Percentiles rank a stretch among this genome's conserved stretches.
These are phyloP conservation scores for Aythya fuligula DNA, from an alignment of 2,797 vertebrate species.

Conservation along the genomic window DNA sequence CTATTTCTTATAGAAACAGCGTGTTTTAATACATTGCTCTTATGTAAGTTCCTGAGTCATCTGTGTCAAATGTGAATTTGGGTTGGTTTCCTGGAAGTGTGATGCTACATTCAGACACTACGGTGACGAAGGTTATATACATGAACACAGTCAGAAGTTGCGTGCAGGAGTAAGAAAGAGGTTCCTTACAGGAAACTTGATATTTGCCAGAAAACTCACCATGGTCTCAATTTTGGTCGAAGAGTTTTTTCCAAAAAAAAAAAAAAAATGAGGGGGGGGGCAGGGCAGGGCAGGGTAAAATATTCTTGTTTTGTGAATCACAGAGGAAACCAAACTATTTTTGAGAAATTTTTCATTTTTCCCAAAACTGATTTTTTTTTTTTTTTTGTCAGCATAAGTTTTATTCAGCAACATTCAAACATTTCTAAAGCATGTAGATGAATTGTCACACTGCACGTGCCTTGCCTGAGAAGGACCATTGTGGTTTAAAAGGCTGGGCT, in stretches of 20 bases:
- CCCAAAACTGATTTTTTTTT: background rate
- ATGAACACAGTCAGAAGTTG: background rate
- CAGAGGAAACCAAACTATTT: background rate
- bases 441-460: background rate
- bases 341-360: background rate
- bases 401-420: background rate
- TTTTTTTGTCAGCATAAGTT: background rate
- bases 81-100: constrained; percentile 60
- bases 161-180: background rate
- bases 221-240: background rate
- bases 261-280: accelerated
- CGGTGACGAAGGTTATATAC: background rate
- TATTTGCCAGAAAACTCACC: constrained; percentile 10
- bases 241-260: background rate
- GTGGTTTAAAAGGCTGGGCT: too few relatives aligned
- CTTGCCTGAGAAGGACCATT: background rate
- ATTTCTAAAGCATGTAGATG: background rate
- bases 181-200: constrained; percentile 23
- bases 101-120: constrained; percentile 7
- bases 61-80: constrained; percentile 39
- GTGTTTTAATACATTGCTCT: background rate
- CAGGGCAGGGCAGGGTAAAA: background rate
- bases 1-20: background rate
- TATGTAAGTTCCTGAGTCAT: constrained; percentile 29
- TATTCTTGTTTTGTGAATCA: background rate